Conservation (phyloP, 2,888 invertebrate species). For the Apodemia duryi region DNA sequence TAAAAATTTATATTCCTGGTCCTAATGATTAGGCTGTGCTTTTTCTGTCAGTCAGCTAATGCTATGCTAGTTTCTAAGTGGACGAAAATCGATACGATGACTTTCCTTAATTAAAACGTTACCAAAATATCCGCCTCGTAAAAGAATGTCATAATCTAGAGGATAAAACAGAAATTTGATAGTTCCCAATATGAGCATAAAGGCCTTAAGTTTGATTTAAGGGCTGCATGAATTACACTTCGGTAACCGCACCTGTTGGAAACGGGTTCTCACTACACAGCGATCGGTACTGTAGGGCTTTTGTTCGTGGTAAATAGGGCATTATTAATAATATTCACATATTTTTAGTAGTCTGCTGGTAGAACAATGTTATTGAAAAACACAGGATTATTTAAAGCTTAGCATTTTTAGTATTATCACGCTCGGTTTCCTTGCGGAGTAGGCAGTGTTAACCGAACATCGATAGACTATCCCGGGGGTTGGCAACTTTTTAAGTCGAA, state of each 20-base stretch:
- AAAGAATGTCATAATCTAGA: not conserved
- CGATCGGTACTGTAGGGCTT: constrained; percentile 1
- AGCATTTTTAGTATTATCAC: too few species aligned
- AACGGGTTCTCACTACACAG: constrained; percentile 1
- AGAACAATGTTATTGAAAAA: too few species aligned
- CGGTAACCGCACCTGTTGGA: constrained; percentile 8
- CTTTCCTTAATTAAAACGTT: not conserved
- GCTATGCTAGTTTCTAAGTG: not conserved
- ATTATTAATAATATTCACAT: constrained; percentile 7
- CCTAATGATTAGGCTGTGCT: too few species aligned
- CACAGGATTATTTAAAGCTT: too few species aligned
- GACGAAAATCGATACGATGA: not conserved
- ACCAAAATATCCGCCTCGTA: not conserved
- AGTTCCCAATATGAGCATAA: constrained; percentile 4
- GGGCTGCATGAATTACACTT: constrained; percentile 10
- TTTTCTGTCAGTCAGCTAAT: too few species aligned
- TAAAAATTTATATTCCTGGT: too few species aligned
- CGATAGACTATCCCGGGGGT: too few species aligned
- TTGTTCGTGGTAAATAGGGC: constrained; percentile 13
- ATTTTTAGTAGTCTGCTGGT: not conserved
- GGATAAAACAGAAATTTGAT: constrained; percentile 8
- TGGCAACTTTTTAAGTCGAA: too few species aligned
- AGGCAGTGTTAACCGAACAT: too few species aligned
- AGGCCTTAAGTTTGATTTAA: constrained; percentile 9
- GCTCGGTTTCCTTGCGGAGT: too few species aligned